Base-by-base conservation (phyloP, 1,140 invertebrate genomes). In the Zaprionus kolodkinae region DNA sequence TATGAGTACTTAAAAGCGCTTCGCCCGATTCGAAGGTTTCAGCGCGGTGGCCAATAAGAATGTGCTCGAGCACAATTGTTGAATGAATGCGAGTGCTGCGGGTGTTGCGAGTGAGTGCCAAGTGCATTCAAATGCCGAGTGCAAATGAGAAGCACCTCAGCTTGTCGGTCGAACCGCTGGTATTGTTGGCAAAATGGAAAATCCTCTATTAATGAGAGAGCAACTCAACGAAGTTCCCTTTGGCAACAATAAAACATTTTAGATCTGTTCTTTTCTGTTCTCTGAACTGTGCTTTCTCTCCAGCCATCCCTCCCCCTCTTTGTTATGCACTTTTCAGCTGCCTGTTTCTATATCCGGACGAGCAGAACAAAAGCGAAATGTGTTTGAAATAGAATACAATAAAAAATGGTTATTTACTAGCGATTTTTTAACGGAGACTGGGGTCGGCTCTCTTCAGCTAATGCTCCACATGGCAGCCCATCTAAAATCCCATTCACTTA, bases 311-410 rank as follows among this genome's bases (percentile, higher is more conserved):
- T 38, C 27, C 57, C 25, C 50, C 43, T 27, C 68, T 66, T 61
- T 65, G 81, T 74, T 73, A 68, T 74, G 76, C 72, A 80, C 72
- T 83, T 80, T 83, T 87, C 77, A 84, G 72, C 72, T 87, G 79
- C 76, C 87, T 74, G 84, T 84, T 88, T 87, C 84, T 84, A 88
- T 88, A 87, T 87, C 83, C 83, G 80, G 83, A 27, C 72, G 63
- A 67, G 76, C 59, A 70, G 52, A 64, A 79, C 79, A 87, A 79
- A 70, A 71, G 72, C 64, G 63, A 67, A 73, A 61, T 61, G 68
- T 68, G 48, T 69, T 62, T 74, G 56, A 38, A 35, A 61, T 68
- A 60, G 33, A 60, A 67, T 45, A 21, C 15, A 15, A 1, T 48
- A 5, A 17, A 17, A 25, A 57, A 64, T 59, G 43, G 50, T 59